Conservation (phyloP, 1,140 invertebrate genomes). For the Neelides sp. region DNA sequence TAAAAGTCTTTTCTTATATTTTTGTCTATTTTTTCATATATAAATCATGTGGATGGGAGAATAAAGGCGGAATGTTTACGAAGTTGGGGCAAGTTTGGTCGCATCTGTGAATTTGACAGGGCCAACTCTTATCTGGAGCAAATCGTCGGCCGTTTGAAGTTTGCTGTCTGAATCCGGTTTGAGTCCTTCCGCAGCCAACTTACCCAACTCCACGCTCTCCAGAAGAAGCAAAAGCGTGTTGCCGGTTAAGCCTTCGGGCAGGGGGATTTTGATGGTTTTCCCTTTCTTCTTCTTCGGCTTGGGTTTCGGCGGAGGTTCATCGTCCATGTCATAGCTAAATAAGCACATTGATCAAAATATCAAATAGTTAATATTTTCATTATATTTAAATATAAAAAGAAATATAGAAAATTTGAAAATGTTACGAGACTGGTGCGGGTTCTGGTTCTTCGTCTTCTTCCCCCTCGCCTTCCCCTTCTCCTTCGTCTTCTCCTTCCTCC, state of each 20-base stretch:
- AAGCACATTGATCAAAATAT: too few species aligned
- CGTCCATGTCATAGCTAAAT: too few species aligned
- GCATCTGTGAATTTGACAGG: constrained; percentile 18
- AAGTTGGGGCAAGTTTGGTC: constrained; percentile 21
- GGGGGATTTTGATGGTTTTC: constrained; percentile 15
- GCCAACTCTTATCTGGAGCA: constrained; percentile 22
- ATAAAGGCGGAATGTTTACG: constrained; percentile 13
- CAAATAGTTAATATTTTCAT: too few species aligned
- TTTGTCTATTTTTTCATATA: too few species aligned
- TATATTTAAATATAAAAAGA: too few species aligned
- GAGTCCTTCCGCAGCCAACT: constrained; percentile 12
- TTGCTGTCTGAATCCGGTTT: constrained; percentile 5
- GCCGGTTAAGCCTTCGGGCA: constrained; percentile 18
- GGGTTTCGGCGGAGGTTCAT: too few species aligned
- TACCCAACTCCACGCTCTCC: constrained; percentile 19
- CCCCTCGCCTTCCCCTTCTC: constrained; percentile 2
- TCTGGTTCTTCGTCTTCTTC: neutral
- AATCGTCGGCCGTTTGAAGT: constrained; percentile 26
- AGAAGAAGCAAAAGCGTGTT: constrained; percentile 25
- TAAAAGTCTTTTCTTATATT: too few species aligned
- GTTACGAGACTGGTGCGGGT: neutral
- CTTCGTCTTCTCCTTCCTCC: neutral
- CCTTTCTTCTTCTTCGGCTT: neutral
- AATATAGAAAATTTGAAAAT: too few species aligned
- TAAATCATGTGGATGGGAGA: too few species aligned